Percentiles rank a stretch among this genome's conserved stretches.
Conservation (phyloP, 2,113 vertebrate genomes). For the Theropithecus gelada region DNA sequence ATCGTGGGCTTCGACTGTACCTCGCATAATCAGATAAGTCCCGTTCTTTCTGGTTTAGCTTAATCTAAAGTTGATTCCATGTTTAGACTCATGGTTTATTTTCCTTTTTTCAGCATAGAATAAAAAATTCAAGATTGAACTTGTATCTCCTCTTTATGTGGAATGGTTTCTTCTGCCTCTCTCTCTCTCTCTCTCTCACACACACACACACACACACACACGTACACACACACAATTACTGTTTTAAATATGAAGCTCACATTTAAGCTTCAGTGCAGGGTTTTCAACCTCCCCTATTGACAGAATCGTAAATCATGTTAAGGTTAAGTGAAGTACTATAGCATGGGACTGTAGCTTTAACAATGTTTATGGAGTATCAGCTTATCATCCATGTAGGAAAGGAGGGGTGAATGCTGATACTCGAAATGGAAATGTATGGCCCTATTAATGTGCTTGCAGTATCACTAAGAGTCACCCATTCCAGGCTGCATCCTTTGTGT, state of each 20-base stretch:
- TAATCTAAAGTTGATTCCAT: neutral
- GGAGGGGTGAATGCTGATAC: slow-evolving; percentile 72
- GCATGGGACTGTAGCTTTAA: slow-evolving; percentile 91
- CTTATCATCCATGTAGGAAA: slow-evolving; percentile 87
- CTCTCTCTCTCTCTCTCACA: no score
- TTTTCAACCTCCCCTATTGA: slow-evolving; percentile 91
- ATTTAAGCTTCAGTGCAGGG: slow-evolving; percentile 82
- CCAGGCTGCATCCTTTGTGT: slow-evolving; percentile 71
- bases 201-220: slow-evolving; percentile 18
- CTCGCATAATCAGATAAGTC: neutral
- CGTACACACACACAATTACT: slow-evolving; percentile 78
- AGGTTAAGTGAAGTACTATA: slow-evolving; percentile 96
- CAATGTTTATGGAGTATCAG: slow-evolving; percentile 90
- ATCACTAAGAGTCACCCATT: slow-evolving; percentile 79
- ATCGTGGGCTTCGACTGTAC: neutral
- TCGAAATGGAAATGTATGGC: slow-evolving; percentile 79
- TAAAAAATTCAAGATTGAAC: neutral
- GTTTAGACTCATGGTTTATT: neutral
- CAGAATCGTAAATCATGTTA: slow-evolving; percentile 95
- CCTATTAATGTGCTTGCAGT: slow-evolving; percentile 82
- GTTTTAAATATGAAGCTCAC: slow-evolving; percentile 88
- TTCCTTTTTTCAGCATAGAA: neutral
- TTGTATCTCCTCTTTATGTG: neutral
- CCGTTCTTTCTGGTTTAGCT: neutral
- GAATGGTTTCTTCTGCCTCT: neutral